Base-by-base conservation (phyloP, 1,140 invertebrate species). In the Drosophila sp. region DNA sequence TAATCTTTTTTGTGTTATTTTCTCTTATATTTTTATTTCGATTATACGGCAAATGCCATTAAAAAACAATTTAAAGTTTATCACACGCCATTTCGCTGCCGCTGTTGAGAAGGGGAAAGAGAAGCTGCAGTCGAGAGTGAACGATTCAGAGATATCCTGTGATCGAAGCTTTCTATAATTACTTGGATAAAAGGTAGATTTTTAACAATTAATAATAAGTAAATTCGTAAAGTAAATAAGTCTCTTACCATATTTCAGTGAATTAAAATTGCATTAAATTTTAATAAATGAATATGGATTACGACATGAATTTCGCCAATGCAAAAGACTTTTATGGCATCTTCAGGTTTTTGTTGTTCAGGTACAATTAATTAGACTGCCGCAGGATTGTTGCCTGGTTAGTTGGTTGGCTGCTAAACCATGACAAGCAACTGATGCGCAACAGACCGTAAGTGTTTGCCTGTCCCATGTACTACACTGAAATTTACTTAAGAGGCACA, bases 11-110 rank as follows among this genome's bases (percentile, higher is more conserved):
- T 59, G 40, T 56, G 67, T 54, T 32, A 16, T 56, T 53, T n/a
- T 40, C 25, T 36, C 13, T 41, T 32, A 14, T 46, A 14, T 36
- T 46, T 34, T 57, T 40, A 58, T 51, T 72, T 72, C 69, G 62
- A 66, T 72, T 72, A 58, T 72, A 75, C 66, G 51, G 51, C 27
- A 71, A 75, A 75, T 75, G 27, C 34, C 53, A 75, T 75, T 75
- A 75, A 75, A 75, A 75, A 75, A 70, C 66, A 75, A 75, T 75
- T 75, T 75, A 18, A 75, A 75, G 50, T 75, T 71, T 75, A 71
- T 63, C 51, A 41, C 66, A 74, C 64, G 70, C 53, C 59, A 34
- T 61, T 67, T 51, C 18, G 7, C 62, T 38, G 40, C 18, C 7
- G 14, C 18, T 57, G 27, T 16, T 29, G 13, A 21, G 36, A 48